A percentile compares a stretch with the other conserved stretches of the same genome.
phyloP scores from a whole-genome alignment of 2,113 vertebrate genomes.

The Marmota flaviventris region DNA sequence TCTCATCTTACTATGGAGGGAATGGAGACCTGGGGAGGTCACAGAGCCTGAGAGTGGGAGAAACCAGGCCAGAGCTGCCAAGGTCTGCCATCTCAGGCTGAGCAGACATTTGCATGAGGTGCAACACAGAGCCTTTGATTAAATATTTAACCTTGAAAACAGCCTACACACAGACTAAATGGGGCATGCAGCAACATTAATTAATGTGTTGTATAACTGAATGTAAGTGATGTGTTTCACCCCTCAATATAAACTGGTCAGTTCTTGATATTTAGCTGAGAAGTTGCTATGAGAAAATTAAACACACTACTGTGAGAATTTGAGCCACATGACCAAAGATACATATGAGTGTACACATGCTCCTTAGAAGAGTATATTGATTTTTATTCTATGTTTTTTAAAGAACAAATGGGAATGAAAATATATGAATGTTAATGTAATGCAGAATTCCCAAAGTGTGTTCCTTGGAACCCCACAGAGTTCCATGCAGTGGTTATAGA shows the following conservation, averaged over 20 bases:
- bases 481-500: not conserved
- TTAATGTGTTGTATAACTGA: constrained; percentile 37
- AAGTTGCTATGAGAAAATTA: constrained; percentile 24
- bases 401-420: not conserved
- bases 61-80: not conserved
- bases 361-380: not conserved
- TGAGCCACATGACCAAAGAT: not conserved
- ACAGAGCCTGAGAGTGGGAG: not conserved
- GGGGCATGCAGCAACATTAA: constrained; percentile 39
- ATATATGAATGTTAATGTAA: not conserved
- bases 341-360: not conserved
- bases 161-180: constrained; percentile 28
- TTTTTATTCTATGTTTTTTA: not conserved
- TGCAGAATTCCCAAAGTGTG: not conserved
- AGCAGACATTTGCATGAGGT: not conserved
- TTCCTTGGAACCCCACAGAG: not conserved
- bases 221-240: constrained; percentile 8
- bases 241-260: constrained; percentile 26
- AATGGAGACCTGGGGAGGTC: constrained; percentile 12
- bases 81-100: not conserved
- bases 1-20: not conserved
- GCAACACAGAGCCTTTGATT: constrained; percentile 27
- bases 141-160: constrained; percentile 62
- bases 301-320: not conserved
- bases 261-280: constrained; percentile 52